These are phyloP conservation scores for Lordiphosa stackelbergi DNA, from an alignment of 1,140 invertebrate species.

Conservation along the genomic window DNA sequence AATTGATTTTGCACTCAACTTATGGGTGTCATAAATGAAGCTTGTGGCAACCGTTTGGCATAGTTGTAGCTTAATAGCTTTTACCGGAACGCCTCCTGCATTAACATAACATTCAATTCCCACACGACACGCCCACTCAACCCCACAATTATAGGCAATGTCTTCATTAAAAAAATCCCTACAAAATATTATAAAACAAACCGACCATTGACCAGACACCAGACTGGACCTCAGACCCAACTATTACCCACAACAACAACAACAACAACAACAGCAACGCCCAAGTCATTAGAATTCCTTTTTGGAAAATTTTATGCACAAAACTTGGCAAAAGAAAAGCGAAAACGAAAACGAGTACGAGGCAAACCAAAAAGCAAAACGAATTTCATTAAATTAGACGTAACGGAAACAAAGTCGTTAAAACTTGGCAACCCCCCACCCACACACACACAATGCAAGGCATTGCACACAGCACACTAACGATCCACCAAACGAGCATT, in stretches of 20 bases:
- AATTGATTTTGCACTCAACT: constrained; percentile 36
- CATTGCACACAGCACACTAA: constrained; percentile 41
- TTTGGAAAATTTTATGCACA: constrained; percentile 64
- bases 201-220: constrained; percentile 8
- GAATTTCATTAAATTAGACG: constrained; percentile 75
- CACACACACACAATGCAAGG: constrained; percentile 14
- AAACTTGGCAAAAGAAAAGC: constrained; percentile 48
- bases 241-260: constrained; percentile 12
- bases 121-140: constrained; percentile 3
- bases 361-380: constrained; percentile 61
- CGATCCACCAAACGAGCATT: constrained; percentile 39
- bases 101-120: constrained; percentile 26
- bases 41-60: too few species aligned
- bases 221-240: constrained; percentile 28
- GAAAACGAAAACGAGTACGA: constrained; percentile 5
- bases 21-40: constrained; percentile 12
- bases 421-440: constrained; percentile 58
- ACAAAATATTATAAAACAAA: constrained; percentile 56
- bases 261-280: constrained; percentile 44
- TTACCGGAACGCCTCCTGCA: constrained; percentile 23
- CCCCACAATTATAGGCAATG: constrained; percentile 50
- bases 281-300: constrained; percentile 73
- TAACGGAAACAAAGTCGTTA: constrained; percentile 75
- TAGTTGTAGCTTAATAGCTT: too few species aligned
- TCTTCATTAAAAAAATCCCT: constrained; percentile 40